Evolutionary conservation across 37 sponge, comb jelly and placozoan species (phyloP).

Genomic region (Amphimedon queenslandica): DNA sequence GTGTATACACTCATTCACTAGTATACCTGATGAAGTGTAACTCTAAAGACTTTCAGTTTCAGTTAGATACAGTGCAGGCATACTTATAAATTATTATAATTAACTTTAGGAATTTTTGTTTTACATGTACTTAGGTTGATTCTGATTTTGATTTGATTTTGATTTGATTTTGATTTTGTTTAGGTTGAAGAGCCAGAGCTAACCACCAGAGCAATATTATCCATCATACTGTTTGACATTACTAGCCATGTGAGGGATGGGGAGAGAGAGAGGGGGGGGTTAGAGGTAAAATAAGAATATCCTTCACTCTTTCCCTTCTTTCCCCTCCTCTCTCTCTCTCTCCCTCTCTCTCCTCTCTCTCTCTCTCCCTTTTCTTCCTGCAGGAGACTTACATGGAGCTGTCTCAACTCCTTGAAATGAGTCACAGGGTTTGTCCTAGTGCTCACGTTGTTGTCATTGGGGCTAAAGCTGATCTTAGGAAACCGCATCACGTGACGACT

Average conservation of each 20-base stretch:
- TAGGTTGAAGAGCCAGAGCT: constrained; percentile 28
- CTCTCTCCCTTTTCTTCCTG: neutral
- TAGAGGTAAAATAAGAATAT: constrained; percentile 1
- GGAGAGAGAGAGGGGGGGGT: neutral
- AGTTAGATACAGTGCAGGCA: too few relatives aligned
- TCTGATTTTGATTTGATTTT: too few relatives aligned
- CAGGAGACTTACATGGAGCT: constrained; percentile 29
- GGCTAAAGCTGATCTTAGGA: constrained; percentile 26
- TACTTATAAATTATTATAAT: neutral
- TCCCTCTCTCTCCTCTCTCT: too few relatives aligned
- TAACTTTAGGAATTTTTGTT: too few relatives aligned
- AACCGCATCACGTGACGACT: constrained; percentile 9
- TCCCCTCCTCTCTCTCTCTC: too few relatives aligned
- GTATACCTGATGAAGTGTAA: too few relatives aligned
- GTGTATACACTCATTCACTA: too few relatives aligned
- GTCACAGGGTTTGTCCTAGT: constrained; percentile 34
- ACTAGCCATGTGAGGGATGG: constrained; percentile 28
- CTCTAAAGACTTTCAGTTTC: too few relatives aligned
- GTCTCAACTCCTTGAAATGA: constrained; percentile 3
- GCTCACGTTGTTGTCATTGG: constrained; percentile 34
- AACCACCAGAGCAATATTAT: constrained; percentile 9
- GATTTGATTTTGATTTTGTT: too few relatives aligned
- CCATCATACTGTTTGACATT: constrained; percentile 48
- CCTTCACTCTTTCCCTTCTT: neutral
- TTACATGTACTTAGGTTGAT: too few relatives aligned